phyloP scores from a whole-genome alignment of 92 coral and sea anemone species.

The Muricea muricata region DNA sequence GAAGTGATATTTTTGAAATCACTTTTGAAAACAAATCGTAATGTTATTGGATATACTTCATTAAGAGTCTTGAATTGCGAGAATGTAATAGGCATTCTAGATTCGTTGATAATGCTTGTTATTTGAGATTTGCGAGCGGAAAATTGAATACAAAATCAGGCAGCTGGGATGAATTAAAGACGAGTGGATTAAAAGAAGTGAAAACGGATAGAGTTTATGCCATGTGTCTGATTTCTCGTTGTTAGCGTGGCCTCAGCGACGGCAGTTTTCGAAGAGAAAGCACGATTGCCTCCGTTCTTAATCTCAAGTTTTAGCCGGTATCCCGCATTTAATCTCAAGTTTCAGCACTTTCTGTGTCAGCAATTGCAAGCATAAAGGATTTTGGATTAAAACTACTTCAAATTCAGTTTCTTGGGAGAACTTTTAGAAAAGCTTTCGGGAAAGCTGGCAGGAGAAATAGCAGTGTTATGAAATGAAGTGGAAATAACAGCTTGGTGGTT shows the following conservation, averaged over 20 bases:
- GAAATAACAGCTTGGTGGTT: no score
- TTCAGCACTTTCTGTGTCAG: neutral
- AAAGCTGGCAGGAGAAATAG: no score
- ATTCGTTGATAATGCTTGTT: neutral
- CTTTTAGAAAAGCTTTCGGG: no score
- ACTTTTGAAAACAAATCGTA: neutral
- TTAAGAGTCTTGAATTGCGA: neutral
- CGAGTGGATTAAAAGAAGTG: slow-evolving; percentile 6
- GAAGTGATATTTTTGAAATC: neutral
- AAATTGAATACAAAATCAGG: neutral
- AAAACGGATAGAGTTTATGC: neutral
- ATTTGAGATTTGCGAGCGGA: neutral
- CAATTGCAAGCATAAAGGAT: neutral
- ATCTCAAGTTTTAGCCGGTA: no score
- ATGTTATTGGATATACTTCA: neutral
- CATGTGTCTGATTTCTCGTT: slow-evolving; percentile 12
- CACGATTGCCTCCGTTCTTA: neutral
- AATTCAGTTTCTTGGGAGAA: no score
- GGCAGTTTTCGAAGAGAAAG: neutral
- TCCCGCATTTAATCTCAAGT: neutral
- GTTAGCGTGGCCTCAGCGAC: neutral
- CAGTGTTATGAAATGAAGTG: no score
- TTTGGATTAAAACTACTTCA: neutral
- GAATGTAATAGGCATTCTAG: neutral
- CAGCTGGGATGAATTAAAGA: slow-evolving; percentile 30